Evolutionary conservation across 2,797 vertebrate species (phyloP).

Genomic region (Lithobates pipiens): DNA sequence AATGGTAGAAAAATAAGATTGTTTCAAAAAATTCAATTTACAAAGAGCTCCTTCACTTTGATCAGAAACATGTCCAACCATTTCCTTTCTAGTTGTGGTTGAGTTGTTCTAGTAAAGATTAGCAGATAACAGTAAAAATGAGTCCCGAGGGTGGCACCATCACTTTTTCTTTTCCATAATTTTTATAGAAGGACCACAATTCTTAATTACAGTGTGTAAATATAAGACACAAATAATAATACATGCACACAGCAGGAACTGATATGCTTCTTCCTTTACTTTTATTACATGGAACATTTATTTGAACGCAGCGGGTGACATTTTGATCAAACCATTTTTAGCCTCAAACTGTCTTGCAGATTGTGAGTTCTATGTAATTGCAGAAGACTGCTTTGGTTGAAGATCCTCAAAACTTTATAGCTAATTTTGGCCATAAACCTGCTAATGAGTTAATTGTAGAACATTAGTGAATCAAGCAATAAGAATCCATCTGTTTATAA

Average conservation of each 20-base stretch:
- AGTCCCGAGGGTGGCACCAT: background rate
- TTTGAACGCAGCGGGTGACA: slow-evolving; percentile 80
- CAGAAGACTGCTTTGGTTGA: slow-evolving; percentile 77
- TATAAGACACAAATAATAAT: slow-evolving; percentile 62
- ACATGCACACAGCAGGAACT: slow-evolving; percentile 70
- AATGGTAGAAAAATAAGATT: too few relatives aligned
- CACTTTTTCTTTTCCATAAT: background rate
- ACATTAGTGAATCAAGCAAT: slow-evolving; percentile 80
- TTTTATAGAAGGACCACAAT: background rate
- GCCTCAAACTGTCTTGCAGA: slow-evolving; percentile 77
- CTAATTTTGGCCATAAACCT: slow-evolving; percentile 82
- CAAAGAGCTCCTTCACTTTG: background rate
- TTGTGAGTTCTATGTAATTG: slow-evolving; percentile 77
- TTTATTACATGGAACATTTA: slow-evolving; percentile 74
- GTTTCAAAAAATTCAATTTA: too few relatives aligned
- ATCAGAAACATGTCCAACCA: background rate
- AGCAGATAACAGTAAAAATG: background rate
- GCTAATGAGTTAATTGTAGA: slow-evolving; percentile 82
- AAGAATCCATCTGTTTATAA: slow-evolving; percentile 81
- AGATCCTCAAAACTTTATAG: slow-evolving; percentile 79
- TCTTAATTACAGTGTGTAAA: slow-evolving; percentile 54
- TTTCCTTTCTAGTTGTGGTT: too few relatives aligned
- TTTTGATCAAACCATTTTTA: slow-evolving; percentile 74
- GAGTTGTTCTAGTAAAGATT: background rate
- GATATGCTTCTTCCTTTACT: slow-evolving; percentile 75